Evolutionary conservation across 2,113 vertebrate genomes (phyloP).

Genomic region (Lycocorax pyrrhopterus): DNA sequence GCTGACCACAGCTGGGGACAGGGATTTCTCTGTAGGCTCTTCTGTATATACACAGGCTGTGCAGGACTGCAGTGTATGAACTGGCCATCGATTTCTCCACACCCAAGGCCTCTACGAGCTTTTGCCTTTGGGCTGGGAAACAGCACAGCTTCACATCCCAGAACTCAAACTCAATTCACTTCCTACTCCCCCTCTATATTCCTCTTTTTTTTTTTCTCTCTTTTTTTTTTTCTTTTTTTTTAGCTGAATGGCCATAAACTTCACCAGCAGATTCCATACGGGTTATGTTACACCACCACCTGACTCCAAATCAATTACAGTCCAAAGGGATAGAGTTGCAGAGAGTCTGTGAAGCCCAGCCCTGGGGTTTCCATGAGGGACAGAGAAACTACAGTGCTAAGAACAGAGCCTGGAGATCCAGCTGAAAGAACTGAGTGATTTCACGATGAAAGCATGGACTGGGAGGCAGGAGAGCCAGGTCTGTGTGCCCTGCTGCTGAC

Average conservation of each 20-base stretch:
- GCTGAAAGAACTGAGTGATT: slow-evolving; percentile 49
- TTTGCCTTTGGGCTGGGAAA: background rate
- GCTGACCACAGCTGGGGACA: background rate
- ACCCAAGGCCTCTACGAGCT: background rate
- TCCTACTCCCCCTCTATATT: background rate
- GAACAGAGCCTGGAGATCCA: slow-evolving; percentile 30
- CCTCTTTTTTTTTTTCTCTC: background rate
- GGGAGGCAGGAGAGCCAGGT: background rate
- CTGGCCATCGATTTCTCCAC: background rate
- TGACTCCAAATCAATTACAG: slow-evolving; percentile 63
- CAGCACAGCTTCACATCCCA: background rate
- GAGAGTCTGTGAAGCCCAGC: slow-evolving; percentile 50
- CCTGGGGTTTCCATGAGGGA: slow-evolving; percentile 44
- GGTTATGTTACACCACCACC: slow-evolving; percentile 64
- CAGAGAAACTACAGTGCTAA: slow-evolving; percentile 46
- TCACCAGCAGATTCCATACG: slow-evolving; percentile 46
- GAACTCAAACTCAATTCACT: background rate
- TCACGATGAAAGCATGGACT: slow-evolving; percentile 20
- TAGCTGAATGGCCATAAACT: slow-evolving; percentile 51
- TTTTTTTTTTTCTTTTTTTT: background rate
- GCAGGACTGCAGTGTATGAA: background rate
- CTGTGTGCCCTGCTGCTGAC: background rate
- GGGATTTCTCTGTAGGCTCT: background rate
- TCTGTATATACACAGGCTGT: background rate
- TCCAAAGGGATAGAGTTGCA: slow-evolving; percentile 59